Conservation (phyloP, 2,888 invertebrate genomes). For the Lepidonotus clava region DNA sequence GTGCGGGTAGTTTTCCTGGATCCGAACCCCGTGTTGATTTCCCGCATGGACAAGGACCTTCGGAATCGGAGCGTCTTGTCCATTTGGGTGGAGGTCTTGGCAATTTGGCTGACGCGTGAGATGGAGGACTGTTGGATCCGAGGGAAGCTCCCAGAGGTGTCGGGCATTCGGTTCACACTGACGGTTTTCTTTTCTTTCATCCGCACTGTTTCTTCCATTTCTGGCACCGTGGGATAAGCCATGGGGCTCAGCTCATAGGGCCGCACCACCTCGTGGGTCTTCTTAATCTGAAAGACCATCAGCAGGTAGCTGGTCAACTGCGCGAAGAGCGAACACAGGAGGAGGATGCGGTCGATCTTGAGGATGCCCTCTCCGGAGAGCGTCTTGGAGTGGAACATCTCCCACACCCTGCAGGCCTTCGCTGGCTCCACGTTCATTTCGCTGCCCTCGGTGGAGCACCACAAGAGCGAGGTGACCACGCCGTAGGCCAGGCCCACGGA, state of each 20-base stretch:
- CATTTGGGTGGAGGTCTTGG: neutral
- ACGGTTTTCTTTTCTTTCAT: neutral
- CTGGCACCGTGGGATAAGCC: neutral
- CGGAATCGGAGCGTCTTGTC: neutral
- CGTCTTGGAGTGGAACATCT: neutral
- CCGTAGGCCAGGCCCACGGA: neutral
- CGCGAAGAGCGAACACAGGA: neutral
- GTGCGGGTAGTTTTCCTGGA: neutral
- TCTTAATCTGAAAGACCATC: neutral
- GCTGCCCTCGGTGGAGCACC: neutral
- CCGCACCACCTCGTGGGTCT: neutral
- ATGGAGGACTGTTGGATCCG: neutral
- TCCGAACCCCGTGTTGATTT: neutral
- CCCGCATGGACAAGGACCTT: neutral
- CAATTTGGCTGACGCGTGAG: neutral
- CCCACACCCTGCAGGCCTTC: slow-evolving; percentile 2
- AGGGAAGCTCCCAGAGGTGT: neutral
- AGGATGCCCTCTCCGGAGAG: neutral
- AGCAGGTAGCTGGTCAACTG: neutral
- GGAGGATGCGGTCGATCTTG: neutral
- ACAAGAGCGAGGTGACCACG: neutral
- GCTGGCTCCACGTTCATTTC: neutral
- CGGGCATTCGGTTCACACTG: neutral
- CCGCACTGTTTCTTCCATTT: neutral
- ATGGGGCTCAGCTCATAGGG: neutral